These are phyloP conservation scores for Cotesia typhae DNA, from an alignment of 1,140 invertebrate species.

Conservation along the genomic window DNA sequence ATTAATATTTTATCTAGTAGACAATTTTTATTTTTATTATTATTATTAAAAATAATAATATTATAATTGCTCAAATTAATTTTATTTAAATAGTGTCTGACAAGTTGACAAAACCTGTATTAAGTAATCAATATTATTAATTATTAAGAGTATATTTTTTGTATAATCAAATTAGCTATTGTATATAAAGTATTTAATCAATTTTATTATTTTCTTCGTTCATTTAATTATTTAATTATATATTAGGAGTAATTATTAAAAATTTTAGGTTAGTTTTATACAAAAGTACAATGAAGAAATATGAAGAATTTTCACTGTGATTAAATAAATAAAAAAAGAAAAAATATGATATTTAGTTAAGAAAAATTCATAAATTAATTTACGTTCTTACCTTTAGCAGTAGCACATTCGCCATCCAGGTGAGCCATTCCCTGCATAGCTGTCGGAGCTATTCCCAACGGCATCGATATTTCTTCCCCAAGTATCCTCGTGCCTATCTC, in stretches of 20 bases:
- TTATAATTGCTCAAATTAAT: conserved; percentile 15
- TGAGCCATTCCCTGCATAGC: conserved; percentile 95
- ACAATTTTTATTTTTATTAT: neutral
- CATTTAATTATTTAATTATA: conserved; percentile 6
- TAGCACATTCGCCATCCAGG: conserved; percentile 88
- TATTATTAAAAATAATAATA: neutral
- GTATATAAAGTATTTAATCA: conserved; percentile 20
- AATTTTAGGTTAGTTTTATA: no score
- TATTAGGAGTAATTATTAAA: neutral
- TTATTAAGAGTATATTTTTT: conserved; percentile 15
- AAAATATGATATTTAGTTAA: neutral
- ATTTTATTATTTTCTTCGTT: neutral
- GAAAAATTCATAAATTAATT: conserved; percentile 11
- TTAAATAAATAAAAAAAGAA: no score
- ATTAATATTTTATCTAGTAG: conserved; percentile 8
- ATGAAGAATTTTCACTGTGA: no score
- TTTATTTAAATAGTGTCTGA: neutral
- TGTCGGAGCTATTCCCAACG: conserved; percentile 88
- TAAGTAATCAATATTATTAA: conserved; percentile 8
- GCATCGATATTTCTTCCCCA: conserved; percentile 77
- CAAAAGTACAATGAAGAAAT: no score
- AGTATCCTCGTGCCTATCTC: conserved; percentile 73
- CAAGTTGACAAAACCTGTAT: conserved; percentile 5
- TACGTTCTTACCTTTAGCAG: conserved; percentile 74
- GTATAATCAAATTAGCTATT: neutral